These are phyloP conservation scores for Sphaerophoria rueppellii DNA, from an alignment of 2,888 invertebrate species.

Conservation along the genomic window DNA sequence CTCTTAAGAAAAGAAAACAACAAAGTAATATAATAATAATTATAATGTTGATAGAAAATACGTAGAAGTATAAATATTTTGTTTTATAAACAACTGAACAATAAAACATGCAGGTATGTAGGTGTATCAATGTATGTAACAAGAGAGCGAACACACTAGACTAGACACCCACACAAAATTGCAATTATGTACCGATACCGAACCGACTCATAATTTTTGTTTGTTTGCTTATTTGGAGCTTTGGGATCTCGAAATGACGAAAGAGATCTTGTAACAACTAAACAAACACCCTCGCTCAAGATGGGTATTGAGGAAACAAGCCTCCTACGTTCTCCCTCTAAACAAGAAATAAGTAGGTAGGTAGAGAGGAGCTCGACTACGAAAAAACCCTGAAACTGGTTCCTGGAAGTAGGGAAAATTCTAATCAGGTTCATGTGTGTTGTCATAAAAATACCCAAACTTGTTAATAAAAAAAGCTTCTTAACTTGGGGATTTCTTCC, in stretches of 20 bases:
- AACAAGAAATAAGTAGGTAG: background rate
- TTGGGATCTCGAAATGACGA: conserved; percentile 5
- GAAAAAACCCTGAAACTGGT: conserved; percentile 48
- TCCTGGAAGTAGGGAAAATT: conserved; percentile 66
- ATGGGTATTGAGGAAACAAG: conserved; percentile 39
- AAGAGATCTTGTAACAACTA: conserved; percentile 32
- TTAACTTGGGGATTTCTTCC: too few relatives aligned
- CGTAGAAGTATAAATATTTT: too few relatives aligned
- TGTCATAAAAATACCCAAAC: conserved; percentile 57
- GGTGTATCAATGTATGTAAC: background rate
- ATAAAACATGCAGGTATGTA: background rate
- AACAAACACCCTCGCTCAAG: conserved; percentile 63
- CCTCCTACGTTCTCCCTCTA: conserved; percentile 22
- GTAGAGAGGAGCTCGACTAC: background rate
- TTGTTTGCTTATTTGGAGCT: background rate
- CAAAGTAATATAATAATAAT: too few relatives aligned
- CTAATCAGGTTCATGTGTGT: conserved; percentile 18
- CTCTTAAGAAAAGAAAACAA: too few relatives aligned
- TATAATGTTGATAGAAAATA: too few relatives aligned
- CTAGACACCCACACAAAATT: conserved; percentile 29
- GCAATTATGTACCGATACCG: background rate
- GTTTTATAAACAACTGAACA: too few relatives aligned
- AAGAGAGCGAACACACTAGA: background rate
- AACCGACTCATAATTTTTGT: background rate
- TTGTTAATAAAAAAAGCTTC: background rate